phyloP scores from a whole-genome alignment of 2,113 vertebrate species.

The Phaethornis superciliosus region DNA sequence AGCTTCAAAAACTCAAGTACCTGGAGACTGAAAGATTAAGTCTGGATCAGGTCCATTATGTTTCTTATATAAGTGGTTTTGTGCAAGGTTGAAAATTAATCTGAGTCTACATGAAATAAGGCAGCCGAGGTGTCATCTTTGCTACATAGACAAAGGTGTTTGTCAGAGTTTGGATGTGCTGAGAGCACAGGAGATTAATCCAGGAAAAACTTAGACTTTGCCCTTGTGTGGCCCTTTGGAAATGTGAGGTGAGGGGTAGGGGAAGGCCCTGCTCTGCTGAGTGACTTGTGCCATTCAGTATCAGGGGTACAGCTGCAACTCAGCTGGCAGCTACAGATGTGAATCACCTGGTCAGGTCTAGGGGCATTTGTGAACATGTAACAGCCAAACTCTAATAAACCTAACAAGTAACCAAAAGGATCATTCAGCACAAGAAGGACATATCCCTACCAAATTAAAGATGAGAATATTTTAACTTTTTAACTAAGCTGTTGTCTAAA shows the following conservation, averaged over 20 bases:
- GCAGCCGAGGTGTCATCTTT: not conserved
- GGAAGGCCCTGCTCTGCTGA: not conserved
- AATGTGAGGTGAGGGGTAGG: not conserved
- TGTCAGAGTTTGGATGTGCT: not conserved
- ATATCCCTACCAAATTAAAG: not conserved
- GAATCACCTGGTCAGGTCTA: too few species aligned
- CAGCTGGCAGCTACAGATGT: not conserved
- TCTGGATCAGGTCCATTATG: accelerated
- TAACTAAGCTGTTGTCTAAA: not conserved
- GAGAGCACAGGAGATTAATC: not conserved
- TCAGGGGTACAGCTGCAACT: accelerated
- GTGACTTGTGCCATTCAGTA: accelerated
- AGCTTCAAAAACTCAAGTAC: not conserved
- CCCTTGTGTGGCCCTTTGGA: not conserved
- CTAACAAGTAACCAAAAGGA: not conserved
- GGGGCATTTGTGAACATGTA: not conserved
- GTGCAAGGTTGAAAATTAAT: not conserved
- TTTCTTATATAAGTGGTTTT: not conserved
- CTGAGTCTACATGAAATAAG: accelerated
- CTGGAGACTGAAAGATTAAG: not conserved
- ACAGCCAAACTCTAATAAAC: not conserved
- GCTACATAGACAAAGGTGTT: accelerated
- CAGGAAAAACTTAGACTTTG: not conserved
- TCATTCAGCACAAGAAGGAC: accelerated
- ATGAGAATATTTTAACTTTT: not conserved